Evolutionary conservation across 1,140 invertebrate genomes (phyloP), one percentile per base, ranked within the genome.

Genomic region (Heliothis subflexa): DNA sequence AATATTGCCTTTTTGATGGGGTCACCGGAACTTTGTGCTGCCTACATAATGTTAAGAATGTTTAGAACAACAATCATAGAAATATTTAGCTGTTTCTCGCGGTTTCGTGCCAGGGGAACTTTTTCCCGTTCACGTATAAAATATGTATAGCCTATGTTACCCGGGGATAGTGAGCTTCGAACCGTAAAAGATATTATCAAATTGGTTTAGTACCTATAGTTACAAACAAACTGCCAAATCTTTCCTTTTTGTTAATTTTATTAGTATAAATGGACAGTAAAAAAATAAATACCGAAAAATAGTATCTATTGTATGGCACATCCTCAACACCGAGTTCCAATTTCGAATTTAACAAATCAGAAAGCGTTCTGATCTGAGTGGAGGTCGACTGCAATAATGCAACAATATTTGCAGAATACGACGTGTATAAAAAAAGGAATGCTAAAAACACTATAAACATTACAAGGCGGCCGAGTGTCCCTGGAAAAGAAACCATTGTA

Each of bases 351-450:
- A 96, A 86, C 3, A 97, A 89, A 80, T 96, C 95, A 33, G 93
- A 68, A 0, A 96, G 72, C 0, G 95, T 96, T 68, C 95, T 93
- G 47, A 97, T 96, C 47, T 95, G 95, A 14, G 91, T 94, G 0
- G 96, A 96, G 10, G 95, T 96, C 0, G 96, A 96, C 82, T 96
- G 96, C 4, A 97, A 85, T 11, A 97, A 83, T 2, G 95, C 95
- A 0, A 96, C 96, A 40, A 96, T 96, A 81, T 96, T 96, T 2
- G 96, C 96, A 3, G 96, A 96, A 83, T 96, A 96, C 2, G 96
- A 95, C 0, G 95, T 95, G 77, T 96, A 96, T 0, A 96, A 81
- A 71, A 94, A 94, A 45, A 94, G 79, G 47, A 95, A 92, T 3
- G 92, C 86, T 50, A 95, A 83, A 74, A 95, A 95, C 14, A 95